Evolutionary conservation across 2,888 invertebrate species (phyloP).

Genomic region (Drosophila falleni): DNA sequence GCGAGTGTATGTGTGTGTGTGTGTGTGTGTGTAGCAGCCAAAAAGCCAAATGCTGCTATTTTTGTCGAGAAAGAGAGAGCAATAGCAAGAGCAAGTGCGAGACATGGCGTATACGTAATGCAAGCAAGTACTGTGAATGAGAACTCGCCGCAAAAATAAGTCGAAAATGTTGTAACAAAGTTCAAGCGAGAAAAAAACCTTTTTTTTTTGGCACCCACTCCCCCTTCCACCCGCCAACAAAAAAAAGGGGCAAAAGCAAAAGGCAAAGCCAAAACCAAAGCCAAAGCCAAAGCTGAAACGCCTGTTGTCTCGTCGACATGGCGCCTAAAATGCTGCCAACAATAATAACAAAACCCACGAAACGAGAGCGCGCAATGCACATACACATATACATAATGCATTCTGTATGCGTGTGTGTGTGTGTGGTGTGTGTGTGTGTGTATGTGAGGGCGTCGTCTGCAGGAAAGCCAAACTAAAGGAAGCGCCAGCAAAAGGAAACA

Average conservation of each 20-base stretch:
- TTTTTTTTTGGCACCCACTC: conserved; percentile 58
- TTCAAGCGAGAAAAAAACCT: conserved; percentile 64
- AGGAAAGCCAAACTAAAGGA: conserved; percentile 57
- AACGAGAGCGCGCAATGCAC: conserved; percentile 66
- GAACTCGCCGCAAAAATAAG: conserved; percentile 72
- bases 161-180: conserved; percentile 70
- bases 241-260: conserved; percentile 28
- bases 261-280: conserved; percentile 29
- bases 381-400: conserved; percentile 16
- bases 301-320: conserved; percentile 81
- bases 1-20: conserved; percentile 14
- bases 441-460: conserved; percentile 65
- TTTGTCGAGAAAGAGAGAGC: conserved; percentile 48
- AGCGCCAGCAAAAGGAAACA: conserved; percentile 77
- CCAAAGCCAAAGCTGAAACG: conserved; percentile 64
- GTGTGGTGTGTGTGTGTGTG: conserved; percentile 32
- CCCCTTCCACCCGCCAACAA: conserved; percentile 11
- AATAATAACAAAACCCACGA: conserved; percentile 79
- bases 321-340: conserved; percentile 80
- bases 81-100: neutral
- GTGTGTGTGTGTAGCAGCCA: conserved; percentile 36
- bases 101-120: conserved; percentile 60
- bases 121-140: conserved; percentile 48
- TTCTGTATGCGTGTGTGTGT: conserved; percentile 10
- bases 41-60: conserved; percentile 69